A percentile compares a stretch with the other conserved stretches of the same genome.
These are phyloP conservation scores for Pipra filicauda DNA, from an alignment of 2,113 vertebrate species.

Conservation along the genomic window DNA sequence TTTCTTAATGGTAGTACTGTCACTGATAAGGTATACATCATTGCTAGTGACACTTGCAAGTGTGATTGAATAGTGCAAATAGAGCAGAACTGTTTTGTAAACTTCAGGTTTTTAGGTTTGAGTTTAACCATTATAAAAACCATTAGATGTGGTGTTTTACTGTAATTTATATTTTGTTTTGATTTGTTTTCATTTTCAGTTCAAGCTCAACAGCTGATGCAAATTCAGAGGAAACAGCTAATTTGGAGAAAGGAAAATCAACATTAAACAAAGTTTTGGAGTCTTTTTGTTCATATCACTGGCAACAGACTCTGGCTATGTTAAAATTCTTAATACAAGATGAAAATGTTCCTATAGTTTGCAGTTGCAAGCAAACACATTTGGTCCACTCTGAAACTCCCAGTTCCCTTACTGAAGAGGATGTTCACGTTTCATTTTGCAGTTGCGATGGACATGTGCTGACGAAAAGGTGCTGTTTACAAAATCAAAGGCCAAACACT, in stretches of 20 bases:
- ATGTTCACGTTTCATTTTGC: constrained; percentile 67
- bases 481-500: constrained; percentile 73
- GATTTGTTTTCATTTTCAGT: constrained; percentile 85
- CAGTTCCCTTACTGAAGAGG: constrained; percentile 69
- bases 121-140: constrained; percentile 62
- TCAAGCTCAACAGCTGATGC: constrained; percentile 79
- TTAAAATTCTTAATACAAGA: constrained; percentile 83
- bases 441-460: constrained; percentile 73
- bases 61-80: not conserved
- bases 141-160: constrained; percentile 69
- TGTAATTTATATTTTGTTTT: constrained; percentile 84
- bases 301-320: constrained; percentile 81
- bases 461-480: constrained; percentile 77
- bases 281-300: constrained; percentile 83
- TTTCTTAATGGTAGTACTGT: not conserved
- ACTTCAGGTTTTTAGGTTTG: constrained; percentile 12
- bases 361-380: constrained; percentile 68
- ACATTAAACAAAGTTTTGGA: constrained; percentile 84
- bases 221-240: constrained; percentile 81
- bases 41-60: not conserved
- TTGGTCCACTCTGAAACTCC: constrained; percentile 66
- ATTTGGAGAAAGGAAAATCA: constrained; percentile 80
- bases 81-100: not conserved
- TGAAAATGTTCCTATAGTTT: constrained; percentile 65
- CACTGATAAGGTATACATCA: not conserved